Conservation (phyloP, 92 coral and sea anemone species). For the Paramuricea clavata region DNA sequence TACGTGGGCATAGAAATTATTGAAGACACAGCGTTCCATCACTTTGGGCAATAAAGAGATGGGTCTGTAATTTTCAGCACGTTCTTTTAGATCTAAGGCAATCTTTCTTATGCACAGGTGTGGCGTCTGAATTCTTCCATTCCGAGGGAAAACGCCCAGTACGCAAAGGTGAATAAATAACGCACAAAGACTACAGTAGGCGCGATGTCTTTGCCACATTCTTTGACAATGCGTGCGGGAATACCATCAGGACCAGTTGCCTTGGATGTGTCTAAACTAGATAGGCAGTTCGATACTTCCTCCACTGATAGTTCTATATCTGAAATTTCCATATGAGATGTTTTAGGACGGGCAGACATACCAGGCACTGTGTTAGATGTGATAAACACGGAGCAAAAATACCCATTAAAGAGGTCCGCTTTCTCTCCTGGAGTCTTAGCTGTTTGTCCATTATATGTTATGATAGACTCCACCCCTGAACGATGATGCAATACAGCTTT, state of each 20-base stretch:
- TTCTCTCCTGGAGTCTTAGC: slow-evolving; percentile 33
- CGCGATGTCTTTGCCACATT: slow-evolving; percentile 61
- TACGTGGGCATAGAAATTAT: too few relatives aligned
- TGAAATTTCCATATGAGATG: too few relatives aligned
- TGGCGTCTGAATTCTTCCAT: slow-evolving; percentile 10
- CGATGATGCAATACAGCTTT: slow-evolving; percentile 61
- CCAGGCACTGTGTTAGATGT: neutral
- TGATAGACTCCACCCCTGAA: neutral
- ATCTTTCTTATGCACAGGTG: neutral
- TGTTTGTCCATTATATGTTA: slow-evolving; percentile 8
- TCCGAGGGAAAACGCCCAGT: neutral
- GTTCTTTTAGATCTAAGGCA: too few relatives aligned
- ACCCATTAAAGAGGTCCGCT: neutral
- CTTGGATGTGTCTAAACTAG: slow-evolving; percentile 34
- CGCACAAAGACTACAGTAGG: slow-evolving; percentile 51
- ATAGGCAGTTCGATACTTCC: too few relatives aligned
- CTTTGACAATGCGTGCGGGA: slow-evolving; percentile 59
- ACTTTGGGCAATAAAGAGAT: too few relatives aligned
- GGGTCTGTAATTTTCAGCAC: too few relatives aligned
- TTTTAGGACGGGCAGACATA: too few relatives aligned
- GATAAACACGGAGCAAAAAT: too few relatives aligned
- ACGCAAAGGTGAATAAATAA: slow-evolving; percentile 43
- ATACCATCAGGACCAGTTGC: slow-evolving; percentile 68
- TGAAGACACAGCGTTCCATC: too few relatives aligned
- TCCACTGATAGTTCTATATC: too few relatives aligned